A percentile compares a stretch with the other conserved stretches of the same genome.
Evolutionary conservation across 2,113 vertebrate genomes (phyloP).

Genomic region (Seriola dumerili): DNA sequence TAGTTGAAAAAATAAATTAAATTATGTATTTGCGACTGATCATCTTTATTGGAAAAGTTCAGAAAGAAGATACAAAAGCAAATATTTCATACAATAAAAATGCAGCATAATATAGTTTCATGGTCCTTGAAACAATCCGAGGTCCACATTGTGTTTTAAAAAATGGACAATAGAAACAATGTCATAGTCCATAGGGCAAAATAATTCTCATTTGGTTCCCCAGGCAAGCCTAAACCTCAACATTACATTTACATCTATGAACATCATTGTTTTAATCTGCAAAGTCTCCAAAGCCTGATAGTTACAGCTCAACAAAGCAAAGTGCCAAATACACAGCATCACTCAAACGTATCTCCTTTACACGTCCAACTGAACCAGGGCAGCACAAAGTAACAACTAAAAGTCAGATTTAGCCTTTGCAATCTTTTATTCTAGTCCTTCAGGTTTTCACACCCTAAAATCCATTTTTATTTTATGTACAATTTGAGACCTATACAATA

Average conservation of each 20-base stretch:
- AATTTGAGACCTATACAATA: background rate
- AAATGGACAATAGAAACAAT: background rate
- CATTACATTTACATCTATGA: background rate
- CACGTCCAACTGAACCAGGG: background rate
- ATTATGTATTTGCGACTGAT: background rate
- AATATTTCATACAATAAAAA: constrained; percentile 34
- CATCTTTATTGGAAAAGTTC: constrained; percentile 61
- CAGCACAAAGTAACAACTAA: background rate
- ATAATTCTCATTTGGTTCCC: background rate
- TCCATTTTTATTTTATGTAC: background rate
- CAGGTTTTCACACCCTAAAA: background rate
- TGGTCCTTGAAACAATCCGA: background rate
- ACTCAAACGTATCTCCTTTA: background rate
- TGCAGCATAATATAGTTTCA: background rate
- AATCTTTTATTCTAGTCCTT: background rate
- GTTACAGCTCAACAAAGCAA: constrained; percentile 21
- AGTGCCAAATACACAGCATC: constrained; percentile 11
- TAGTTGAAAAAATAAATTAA: background rate
- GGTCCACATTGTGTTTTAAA: background rate
- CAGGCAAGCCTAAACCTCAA: background rate
- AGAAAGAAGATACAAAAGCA: constrained; percentile 44
- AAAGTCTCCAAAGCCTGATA: background rate
- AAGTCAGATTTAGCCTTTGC: background rate
- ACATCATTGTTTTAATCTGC: constrained; percentile 17
- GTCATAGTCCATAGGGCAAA: background rate